Evolutionary conservation across 2,888 invertebrate genomes (phyloP).

Genomic region (Atherix ibis): DNA sequence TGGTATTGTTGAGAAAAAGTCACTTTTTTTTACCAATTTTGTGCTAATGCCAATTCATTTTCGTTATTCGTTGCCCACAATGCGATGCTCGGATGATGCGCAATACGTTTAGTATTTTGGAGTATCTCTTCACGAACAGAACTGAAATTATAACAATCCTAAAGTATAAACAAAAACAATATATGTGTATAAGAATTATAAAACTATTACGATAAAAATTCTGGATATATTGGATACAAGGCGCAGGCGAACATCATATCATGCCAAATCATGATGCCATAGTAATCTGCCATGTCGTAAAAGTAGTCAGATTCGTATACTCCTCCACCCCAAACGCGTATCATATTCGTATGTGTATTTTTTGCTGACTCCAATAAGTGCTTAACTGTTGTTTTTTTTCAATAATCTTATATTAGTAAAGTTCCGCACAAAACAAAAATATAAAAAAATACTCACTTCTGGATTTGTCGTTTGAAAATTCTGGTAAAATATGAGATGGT

Average conservation of each 20-base stretch:
- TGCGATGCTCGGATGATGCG: constrained; percentile 73
- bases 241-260: constrained; percentile 95
- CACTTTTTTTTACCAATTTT: constrained; percentile 49
- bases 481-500: constrained; percentile 72
- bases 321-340: constrained; percentile 99
- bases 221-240: constrained; percentile 68
- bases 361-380: constrained; percentile 51
- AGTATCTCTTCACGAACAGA: constrained; percentile 59
- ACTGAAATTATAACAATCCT: constrained; percentile 21
- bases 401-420: not conserved
- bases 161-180: not conserved
- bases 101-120: constrained; percentile 67
- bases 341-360: constrained; percentile 75
- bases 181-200: not conserved
- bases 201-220: constrained; percentile 45
- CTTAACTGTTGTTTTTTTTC: too few species aligned
- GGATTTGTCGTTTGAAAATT: constrained; percentile 40
- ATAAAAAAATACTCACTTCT: constrained; percentile 27
- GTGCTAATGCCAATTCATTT: constrained; percentile 76
- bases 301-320: constrained; percentile 83
- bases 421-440: not conserved
- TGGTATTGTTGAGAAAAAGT: constrained; percentile 7
- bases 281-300: constrained; percentile 70
- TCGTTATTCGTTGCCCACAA: constrained; percentile 96
- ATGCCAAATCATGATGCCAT: constrained; percentile 93